A percentile compares a stretch with the other conserved stretches of the same genome.
Evolutionary conservation across 2,888 invertebrate species (phyloP).

Genomic region (Patella caerulea): DNA sequence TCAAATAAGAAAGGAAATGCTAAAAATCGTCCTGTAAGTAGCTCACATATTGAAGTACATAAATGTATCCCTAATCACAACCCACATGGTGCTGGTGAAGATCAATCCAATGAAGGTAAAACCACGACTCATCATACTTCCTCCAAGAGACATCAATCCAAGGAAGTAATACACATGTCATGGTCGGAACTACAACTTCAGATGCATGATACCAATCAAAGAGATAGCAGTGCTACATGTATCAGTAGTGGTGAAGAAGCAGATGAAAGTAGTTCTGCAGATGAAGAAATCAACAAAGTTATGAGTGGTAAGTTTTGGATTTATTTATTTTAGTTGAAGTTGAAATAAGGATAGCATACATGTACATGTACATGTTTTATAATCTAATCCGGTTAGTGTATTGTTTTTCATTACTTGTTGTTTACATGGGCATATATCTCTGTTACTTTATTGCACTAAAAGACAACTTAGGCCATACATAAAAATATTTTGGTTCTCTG

Average conservation of each 20-base stretch:
- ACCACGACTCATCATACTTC: no score
- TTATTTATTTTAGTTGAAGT: conserved; percentile 7
- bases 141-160: background rate
- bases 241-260: background rate
- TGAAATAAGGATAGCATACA: background rate
- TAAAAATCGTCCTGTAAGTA: background rate
- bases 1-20: background rate
- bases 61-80: no score
- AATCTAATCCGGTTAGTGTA: no score
- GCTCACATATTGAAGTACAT: background rate
- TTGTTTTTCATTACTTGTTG: no score
- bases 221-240: conserved; percentile 15
- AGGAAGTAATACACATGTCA: conserved; percentile 12
- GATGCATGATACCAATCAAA: conserved; percentile 17
- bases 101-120: no score
- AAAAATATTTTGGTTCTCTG: no score
- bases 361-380: no score
- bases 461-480: no score
- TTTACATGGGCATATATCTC: no score
- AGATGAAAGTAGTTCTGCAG: conserved; percentile 10
- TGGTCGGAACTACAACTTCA: conserved; percentile 22
- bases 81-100: no score
- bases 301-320: background rate
- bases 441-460: no score
- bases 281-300: conserved; percentile 14